Base-by-base conservation (phyloP, 2,888 invertebrate genomes). In the Trichopoda pennipes region DNA sequence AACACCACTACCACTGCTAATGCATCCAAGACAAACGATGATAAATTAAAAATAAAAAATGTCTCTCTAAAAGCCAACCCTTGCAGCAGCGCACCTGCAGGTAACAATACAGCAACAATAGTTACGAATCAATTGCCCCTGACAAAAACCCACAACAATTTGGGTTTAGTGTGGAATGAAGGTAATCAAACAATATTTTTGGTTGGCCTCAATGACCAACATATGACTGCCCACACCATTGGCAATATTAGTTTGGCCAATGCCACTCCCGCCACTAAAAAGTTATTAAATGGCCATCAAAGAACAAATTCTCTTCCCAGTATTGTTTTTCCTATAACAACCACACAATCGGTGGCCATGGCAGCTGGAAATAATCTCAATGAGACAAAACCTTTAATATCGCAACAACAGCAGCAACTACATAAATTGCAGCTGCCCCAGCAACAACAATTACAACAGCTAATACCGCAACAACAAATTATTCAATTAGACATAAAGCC, bases 131-230 rank as follows among this genome's bases (percentile, higher is more conserved):
- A 86, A 61, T 80, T 87, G 16, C 85, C 86, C 16, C 56, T 87
- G 28, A 80, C 84, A 8, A 85, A 91, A 91, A 87, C 93, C 91
- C 93, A 92, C 86, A 89, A 91, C 75, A 93, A 92, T 86, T 91
- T 93, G 32, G 94, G 94, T 1, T 92, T 95, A 85, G 93, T 95
- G 47, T 92, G 95, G 85, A 94, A 94, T 88, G 93, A 94, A 55
- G 93, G 92, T 49, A 93, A 92, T 77, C 93, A 93, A 68, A 92
- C 93, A 1, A 89, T 93, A 63, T 92, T 93, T 75, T 90, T 93
- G 75, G 89, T 93, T 64, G 92, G 93, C 32, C 91, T 93, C 73
- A 92, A 90, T n/a, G 90, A 90, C 75, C 91, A 90, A 56, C 90
- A 90, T 58, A 89, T 90, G 89, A 89, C 90, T 8, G 89, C 89